A percentile compares a stretch with the other conserved stretches of the same genome.
Conservation (phyloP, 2,888 invertebrate genomes). For the Rutpela maculata region DNA sequence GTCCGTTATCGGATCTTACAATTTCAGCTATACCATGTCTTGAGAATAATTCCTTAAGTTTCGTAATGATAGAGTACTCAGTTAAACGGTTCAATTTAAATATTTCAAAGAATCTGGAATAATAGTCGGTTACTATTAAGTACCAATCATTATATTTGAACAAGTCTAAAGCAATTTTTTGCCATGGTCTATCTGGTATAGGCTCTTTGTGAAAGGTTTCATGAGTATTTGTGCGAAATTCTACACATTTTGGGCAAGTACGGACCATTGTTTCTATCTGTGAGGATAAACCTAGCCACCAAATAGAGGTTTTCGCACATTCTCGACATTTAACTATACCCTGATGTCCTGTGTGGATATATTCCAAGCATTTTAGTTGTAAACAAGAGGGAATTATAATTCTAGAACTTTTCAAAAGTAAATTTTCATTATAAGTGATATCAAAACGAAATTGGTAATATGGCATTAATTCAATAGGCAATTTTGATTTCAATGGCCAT, state of each 20-base stretch:
- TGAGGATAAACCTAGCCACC: constrained; percentile 44
- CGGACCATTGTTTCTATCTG: constrained; percentile 44
- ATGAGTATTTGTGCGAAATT: constrained; percentile 44
- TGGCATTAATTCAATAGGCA: constrained; percentile 17
- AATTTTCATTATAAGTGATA: constrained; percentile 35
- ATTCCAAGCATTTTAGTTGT: constrained; percentile 37
- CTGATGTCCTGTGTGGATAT: constrained; percentile 47
- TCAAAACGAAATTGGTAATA: constrained; percentile 44
- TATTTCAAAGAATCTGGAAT: constrained; percentile 37
- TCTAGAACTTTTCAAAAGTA: constrained; percentile 36
- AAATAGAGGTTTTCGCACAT: constrained; percentile 38
- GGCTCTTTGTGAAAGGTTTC: constrained; percentile 49
- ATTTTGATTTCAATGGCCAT: constrained; percentile 43
- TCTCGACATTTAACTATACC: constrained; percentile 43
- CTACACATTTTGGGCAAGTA: constrained; percentile 49
- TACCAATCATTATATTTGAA: constrained; percentile 39
- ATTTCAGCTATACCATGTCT: constrained; percentile 43
- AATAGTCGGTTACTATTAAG: constrained; percentile 39
- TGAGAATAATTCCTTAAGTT: constrained; percentile 34
- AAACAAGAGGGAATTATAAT: constrained; percentile 39
- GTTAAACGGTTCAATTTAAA: constrained; percentile 20
- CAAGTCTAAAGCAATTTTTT: constrained; percentile 49
- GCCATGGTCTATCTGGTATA: constrained; percentile 45
- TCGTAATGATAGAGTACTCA: constrained; percentile 22
- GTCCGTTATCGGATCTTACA: too few species aligned